A percentile compares a stretch with the other conserved stretches of the same genome.
These are phyloP conservation scores for Sardina pilchardus DNA, from an alignment of 2,113 vertebrate species.

Conservation along the genomic window DNA sequence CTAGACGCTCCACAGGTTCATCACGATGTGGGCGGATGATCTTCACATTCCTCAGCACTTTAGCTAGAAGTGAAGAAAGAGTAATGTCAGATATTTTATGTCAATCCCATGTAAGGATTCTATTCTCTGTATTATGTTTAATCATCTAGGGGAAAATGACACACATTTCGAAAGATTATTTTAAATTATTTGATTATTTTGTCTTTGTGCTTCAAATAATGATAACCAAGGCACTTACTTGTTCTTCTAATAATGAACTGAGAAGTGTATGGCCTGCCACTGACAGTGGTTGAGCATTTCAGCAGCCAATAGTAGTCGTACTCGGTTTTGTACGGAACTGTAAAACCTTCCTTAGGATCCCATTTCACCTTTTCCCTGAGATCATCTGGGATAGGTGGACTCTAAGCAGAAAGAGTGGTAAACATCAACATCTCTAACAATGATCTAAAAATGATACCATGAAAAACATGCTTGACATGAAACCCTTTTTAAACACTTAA, in stretches of 20 bases:
- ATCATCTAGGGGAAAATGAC: too few relatives aligned
- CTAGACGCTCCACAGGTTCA: slow-evolving; percentile 63
- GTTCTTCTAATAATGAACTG: slow-evolving; percentile 63
- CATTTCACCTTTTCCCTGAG: slow-evolving; percentile 54
- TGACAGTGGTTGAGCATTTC: slow-evolving; percentile 64
- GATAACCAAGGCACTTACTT: slow-evolving; percentile 70
- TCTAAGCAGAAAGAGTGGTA: slow-evolving; percentile 39
- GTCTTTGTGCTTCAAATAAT: background rate
- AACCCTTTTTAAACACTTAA: background rate
- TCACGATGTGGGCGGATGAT: slow-evolving; percentile 44
- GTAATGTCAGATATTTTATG: background rate
- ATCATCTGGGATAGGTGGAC: background rate
- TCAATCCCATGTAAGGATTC: background rate
- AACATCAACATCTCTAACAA: background rate
- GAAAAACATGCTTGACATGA: background rate
- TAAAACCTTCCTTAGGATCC: slow-evolving; percentile 82
- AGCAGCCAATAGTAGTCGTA: slow-evolving; percentile 54
- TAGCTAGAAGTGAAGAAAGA: slow-evolving; percentile 39
- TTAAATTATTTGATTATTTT: background rate
- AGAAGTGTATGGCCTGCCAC: slow-evolving; percentile 50
- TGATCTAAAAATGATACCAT: background rate
- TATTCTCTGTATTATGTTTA: too few relatives aligned
- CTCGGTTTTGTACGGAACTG: slow-evolving; percentile 59
- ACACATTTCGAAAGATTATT: background rate
- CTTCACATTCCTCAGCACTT: slow-evolving; percentile 50